A percentile compares a stretch with the other conserved stretches of the same genome.
phyloP scores from a whole-genome alignment of 2,888 invertebrate genomes.

The Caradrina kadenii region DNA sequence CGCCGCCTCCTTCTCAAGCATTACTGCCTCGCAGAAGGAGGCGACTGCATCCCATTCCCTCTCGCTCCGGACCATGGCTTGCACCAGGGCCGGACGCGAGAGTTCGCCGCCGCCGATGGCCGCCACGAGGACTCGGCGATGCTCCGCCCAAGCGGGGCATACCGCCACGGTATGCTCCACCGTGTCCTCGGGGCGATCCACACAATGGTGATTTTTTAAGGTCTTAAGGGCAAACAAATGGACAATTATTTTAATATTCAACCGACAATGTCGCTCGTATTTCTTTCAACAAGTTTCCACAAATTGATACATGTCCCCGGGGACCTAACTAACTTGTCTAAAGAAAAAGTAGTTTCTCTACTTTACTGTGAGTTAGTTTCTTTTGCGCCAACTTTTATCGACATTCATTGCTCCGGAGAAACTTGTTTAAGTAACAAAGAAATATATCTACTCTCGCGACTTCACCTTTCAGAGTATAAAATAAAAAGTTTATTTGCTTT shows the following conservation, averaged over 20 bases:
- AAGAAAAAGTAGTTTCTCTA: conserved; percentile 36
- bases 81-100: too few relatives aligned
- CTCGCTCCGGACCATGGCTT: too few relatives aligned
- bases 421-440: conserved; percentile 54
- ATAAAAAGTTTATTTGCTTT: conserved; percentile 1
- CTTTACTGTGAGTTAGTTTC: conserved; percentile 35
- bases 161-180: too few relatives aligned
- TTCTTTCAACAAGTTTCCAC: conserved; percentile 1
- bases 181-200: too few relatives aligned
- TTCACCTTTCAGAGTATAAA: conserved; percentile 14
- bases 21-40: too few relatives aligned
- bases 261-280: neutral
- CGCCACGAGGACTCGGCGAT: too few relatives aligned
- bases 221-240: too few relatives aligned
- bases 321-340: conserved; percentile 21
- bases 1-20: too few relatives aligned
- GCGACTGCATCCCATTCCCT: too few relatives aligned
- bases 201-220: too few relatives aligned
- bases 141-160: too few relatives aligned
- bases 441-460: conserved; percentile 17
- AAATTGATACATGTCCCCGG: conserved; percentile 19
- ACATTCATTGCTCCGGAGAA: conserved; percentile 45
- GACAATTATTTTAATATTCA: conserved; percentile 6
- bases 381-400: conserved; percentile 44
- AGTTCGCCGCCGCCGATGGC: too few relatives aligned